Conservation (phyloP, 2,888 invertebrate species). For the Melanotus villosus region DNA sequence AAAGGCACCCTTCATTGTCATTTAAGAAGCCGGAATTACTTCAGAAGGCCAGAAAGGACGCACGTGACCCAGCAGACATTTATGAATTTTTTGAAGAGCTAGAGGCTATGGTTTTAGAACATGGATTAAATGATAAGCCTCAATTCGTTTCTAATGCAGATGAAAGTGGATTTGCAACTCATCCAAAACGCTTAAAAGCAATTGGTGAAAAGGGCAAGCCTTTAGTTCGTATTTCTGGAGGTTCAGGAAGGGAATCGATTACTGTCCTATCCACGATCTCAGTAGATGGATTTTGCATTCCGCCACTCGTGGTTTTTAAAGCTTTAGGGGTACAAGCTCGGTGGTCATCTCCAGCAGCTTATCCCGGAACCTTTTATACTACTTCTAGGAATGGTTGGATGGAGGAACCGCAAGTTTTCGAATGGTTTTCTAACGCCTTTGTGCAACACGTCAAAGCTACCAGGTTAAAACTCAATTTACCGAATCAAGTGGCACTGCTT, state of each 20-base stretch:
- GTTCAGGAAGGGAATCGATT: slow-evolving; percentile 51
- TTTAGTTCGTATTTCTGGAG: slow-evolving; percentile 46
- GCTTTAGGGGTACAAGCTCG: slow-evolving; percentile 48
- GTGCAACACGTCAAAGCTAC: too few species aligned
- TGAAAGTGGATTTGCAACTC: slow-evolving; percentile 50
- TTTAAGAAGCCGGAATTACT: too few species aligned
- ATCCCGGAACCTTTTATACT: slow-evolving; percentile 49
- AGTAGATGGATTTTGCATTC: slow-evolving; percentile 45
- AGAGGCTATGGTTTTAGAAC: too few species aligned
- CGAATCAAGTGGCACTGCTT: background rate
- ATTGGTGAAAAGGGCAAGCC: slow-evolving; percentile 50
- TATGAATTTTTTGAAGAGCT: too few species aligned
- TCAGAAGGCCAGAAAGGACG: too few species aligned
- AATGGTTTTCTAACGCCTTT: too few species aligned
- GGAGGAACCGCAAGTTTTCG: slow-evolving; percentile 45
- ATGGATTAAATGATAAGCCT: too few species aligned
- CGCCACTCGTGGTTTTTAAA: slow-evolving; percentile 53
- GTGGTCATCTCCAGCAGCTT: slow-evolving; percentile 33
- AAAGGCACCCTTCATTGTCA: too few species aligned
- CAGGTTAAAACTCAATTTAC: too few species aligned
- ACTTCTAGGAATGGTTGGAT: slow-evolving; percentile 52
- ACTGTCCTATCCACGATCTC: slow-evolving; percentile 49
- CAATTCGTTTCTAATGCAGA: slow-evolving; percentile 50
- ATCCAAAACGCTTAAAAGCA: slow-evolving; percentile 49
- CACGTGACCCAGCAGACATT: too few species aligned